Conservation (phyloP, 2,113 vertebrate species). For the Ramphastos sulfuratus region DNA sequence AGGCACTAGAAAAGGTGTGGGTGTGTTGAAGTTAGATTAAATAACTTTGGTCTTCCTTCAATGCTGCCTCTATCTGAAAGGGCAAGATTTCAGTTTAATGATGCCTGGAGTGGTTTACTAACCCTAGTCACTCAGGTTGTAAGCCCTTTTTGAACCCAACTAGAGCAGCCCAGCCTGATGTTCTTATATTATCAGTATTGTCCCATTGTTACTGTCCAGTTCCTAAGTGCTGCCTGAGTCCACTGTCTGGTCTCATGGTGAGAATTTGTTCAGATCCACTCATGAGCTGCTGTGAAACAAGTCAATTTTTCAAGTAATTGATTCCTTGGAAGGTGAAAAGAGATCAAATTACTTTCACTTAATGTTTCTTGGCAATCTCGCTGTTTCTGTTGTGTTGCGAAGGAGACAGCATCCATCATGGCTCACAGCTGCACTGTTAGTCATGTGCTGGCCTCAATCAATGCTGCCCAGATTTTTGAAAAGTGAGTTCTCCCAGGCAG, state of each 20-base stretch:
- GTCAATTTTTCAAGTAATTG: not conserved
- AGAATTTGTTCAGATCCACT: not conserved
- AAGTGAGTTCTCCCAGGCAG: not conserved
- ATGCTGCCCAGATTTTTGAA: not conserved
- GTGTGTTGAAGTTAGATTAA: not conserved
- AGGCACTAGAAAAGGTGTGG: not conserved
- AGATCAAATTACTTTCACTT: conserved; percentile 1
- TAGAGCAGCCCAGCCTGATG: not conserved
- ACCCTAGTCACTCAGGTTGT: rapidly evolving
- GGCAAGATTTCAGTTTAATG: not conserved
- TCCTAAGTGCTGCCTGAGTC: not conserved
- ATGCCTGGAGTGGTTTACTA: not conserved
- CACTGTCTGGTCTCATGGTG: not conserved
- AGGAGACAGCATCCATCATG: conserved; percentile 11
- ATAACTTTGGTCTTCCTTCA: not conserved
- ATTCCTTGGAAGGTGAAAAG: conserved; percentile 40
- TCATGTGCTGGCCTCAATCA: conserved; percentile 15
- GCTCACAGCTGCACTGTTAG: not conserved
- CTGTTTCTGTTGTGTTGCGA: conserved; percentile 44
- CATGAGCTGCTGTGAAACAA: not conserved
- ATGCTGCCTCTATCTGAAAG: not conserved
- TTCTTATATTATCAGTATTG: rapidly evolving
- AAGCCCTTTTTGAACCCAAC: not conserved
- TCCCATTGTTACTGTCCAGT: not conserved
- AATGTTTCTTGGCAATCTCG: conserved; percentile 13